Evolutionary conservation across 2,797 vertebrate genomes (phyloP), one percentile per base, ranked within the genome.

Genomic region (Enteromius argenteus): DNA sequence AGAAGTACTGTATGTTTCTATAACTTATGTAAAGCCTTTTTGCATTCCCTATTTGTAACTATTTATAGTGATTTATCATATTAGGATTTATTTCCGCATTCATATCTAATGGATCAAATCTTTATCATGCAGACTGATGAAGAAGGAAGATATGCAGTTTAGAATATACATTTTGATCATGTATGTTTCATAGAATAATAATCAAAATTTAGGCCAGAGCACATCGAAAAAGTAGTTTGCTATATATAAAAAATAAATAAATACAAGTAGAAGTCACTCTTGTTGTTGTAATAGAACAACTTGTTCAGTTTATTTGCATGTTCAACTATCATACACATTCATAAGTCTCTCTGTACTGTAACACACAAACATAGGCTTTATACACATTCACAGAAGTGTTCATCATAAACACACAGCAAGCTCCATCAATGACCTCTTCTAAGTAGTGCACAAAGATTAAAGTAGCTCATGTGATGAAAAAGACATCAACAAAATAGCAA

Each of bases 261-360:
- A 5, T 58, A 13, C n/a, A 27, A 60, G 23, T 27, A 66, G 44
- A 42, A 56, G 75, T 74, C 10, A 53, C 58, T 78, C 68, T 53
- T 66, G 30, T 58, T 51, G 17, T 60, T 60, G 74, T 89, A 92
- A 95, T 8, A 89, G 93, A 95, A 95, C 89, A 86, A 92, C 84
- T 91, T 86, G 88, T 94, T 95, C 89, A 90, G 92, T 96, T 96
- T 95, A 94, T 95, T 96, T 96, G 91, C 89, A 90, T 94, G 88
- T 90, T 92, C 85, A 84, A 94, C 90, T 92, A 94, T 94, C 95
- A 95, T 94, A 96, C 97, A 99, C 96, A 97, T 98, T 98, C 97
- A 94, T 95, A 91, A 93, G 96, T 97, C 97, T 96, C 94, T 95
- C 95, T 95, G 95, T 94, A 96, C 95, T 94, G 95, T 95, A 95